Evolutionary conservation across 1,140 invertebrate species (phyloP).

Genomic region (Galendromus occidentalis): DNA sequence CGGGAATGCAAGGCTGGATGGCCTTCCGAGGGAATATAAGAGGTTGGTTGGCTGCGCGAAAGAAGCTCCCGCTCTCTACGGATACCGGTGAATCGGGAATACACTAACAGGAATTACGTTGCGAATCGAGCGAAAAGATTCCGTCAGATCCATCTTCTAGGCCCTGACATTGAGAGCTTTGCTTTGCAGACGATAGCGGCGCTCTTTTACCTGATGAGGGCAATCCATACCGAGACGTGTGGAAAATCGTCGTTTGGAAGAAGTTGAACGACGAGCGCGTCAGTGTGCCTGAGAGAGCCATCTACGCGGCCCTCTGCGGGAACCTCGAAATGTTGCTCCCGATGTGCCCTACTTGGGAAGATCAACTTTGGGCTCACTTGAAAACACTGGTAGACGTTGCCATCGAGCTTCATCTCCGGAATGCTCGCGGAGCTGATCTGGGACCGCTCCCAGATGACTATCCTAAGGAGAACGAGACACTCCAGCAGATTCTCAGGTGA

Average conservation of each 20-base stretch:
- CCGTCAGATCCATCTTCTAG: no score
- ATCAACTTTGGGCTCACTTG: constrained; percentile 70
- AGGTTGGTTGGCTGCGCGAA: no score
- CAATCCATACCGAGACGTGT: constrained; percentile 65
- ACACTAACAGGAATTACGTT: no score
- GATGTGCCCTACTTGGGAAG: constrained; percentile 60
- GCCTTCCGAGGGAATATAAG: neutral
- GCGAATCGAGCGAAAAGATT: no score
- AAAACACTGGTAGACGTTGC: constrained; percentile 57
- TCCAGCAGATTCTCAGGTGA: constrained; percentile 14
- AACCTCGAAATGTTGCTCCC: constrained; percentile 50
- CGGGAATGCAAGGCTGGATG: constrained; percentile 69
- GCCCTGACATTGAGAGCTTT: no score
- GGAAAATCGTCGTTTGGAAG: constrained; percentile 64
- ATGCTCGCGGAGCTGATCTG: constrained; percentile 23
- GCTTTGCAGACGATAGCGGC: neutral
- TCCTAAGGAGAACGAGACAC: constrained; percentile 46
- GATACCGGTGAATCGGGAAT: no score
- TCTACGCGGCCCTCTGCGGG: constrained; percentile 60
- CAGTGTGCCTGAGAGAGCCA: constrained; percentile 32
- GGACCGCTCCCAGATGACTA: constrained; percentile 44
- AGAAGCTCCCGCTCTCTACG: no score
- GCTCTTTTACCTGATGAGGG: constrained; percentile 43
- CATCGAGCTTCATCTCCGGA: constrained; percentile 51
- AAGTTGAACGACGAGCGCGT: neutral